Base-by-base conservation (phyloP, 2,797 vertebrate species). In the Thripadectes ignobilis region DNA sequence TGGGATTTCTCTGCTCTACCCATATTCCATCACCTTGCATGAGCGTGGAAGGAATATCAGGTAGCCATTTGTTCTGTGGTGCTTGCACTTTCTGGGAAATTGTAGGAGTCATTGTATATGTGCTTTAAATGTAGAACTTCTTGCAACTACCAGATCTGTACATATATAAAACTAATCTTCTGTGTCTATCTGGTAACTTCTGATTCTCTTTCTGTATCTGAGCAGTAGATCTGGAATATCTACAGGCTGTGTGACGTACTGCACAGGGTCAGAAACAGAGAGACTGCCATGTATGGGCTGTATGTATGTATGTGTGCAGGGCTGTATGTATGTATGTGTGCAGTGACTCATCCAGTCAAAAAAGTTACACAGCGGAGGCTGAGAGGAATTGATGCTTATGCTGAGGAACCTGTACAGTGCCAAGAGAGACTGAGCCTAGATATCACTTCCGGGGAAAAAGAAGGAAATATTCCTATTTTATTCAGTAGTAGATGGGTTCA, bases 341-440 rank as follows among this genome's bases (percentile, higher is more conserved):
- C 52, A 74, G 81, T 88, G 94, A 93, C 61, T 93, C 91, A 95
- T 88, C 26, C 72, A 74, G 75, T 29, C 10, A 2, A n/a, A 93
- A 96, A 85, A 52, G 81, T 49, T 85, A 51, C 82, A 51, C 68
- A 68, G 65, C 43, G 72, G 46, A 89, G n/a, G 67, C 54, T 32
- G 82, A 88, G 20, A 34, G 69, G 73, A 78, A 80, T 13, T 80
- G 76, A 75, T 85, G 91, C 1, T 92, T 85, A 18, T 43, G 58
- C 79, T 94, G 93, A 88, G 83, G 73, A 93, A 48, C 69, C 23
- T 85, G 54, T 68, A 19, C 11, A n/a, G 46, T 58, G 58, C 85
- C 82, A 94, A 71, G 46, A 83, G 72, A 81, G 34, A 58, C 21
- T 83, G 85, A 68, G 54, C 92, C 75, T 80, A 74, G 52, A 77